These are phyloP conservation scores for Cryptosula pallasiana DNA, from an alignment of 2,888 invertebrate genomes.

Conservation along the genomic window DNA sequence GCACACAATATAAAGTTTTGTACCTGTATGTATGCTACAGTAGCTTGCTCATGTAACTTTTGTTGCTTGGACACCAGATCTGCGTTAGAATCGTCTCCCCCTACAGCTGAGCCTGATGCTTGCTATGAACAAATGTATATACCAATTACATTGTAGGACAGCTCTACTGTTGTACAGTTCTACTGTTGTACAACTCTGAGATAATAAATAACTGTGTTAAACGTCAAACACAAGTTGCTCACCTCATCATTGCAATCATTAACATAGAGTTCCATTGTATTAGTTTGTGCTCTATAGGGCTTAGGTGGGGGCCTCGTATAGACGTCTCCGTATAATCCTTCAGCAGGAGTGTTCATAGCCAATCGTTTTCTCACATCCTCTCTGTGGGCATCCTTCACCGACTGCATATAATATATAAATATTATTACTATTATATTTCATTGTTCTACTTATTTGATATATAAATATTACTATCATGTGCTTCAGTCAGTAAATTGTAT, in stretches of 20 bases:
- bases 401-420: too few species aligned
- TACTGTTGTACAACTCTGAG: too few species aligned
- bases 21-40: conserved; percentile 13
- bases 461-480: too few species aligned
- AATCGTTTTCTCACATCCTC: conserved; percentile 15
- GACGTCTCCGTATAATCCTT: not conserved
- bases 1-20: too few species aligned
- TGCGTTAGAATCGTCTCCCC: not conserved
- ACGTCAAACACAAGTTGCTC: not conserved
- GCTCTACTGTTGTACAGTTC: too few species aligned
- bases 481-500: too few species aligned
- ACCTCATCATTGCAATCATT: conserved; percentile 23
- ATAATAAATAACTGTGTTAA: too few species aligned
- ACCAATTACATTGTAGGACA: too few species aligned
- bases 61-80: conserved; percentile 6
- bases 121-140: too few species aligned
- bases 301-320: not conserved
- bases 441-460: too few species aligned
- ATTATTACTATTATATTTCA: too few species aligned
- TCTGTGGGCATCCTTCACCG: not conserved
- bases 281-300: not conserved
- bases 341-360: conserved; percentile 14
- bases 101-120: not conserved
- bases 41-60: not conserved
- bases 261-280: conserved; percentile 14